Conservation (phyloP, 2,888 invertebrate species). For the Eueremaeus valkanovi region DNA sequence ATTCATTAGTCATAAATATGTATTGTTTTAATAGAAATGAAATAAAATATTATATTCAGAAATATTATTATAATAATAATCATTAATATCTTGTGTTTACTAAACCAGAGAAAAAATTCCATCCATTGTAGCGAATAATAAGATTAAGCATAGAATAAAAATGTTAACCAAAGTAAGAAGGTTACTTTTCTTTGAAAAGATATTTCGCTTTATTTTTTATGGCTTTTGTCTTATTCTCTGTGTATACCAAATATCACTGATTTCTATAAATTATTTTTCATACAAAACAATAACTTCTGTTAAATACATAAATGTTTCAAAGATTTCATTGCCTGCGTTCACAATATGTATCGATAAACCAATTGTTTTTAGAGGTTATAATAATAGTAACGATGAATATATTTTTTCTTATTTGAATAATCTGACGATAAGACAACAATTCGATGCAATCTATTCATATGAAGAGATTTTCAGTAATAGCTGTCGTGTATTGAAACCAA, state of each 20-base stretch:
- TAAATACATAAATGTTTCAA: neutral
- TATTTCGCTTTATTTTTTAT: neutral
- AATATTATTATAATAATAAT: no score
- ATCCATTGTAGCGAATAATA: no score
- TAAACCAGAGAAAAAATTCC: no score
- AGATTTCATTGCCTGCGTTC: neutral
- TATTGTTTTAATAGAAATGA: no score
- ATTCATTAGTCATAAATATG: no score
- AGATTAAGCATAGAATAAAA: no score
- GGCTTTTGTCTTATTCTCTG: neutral
- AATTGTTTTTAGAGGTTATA: neutral
- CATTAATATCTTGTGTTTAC: no score
- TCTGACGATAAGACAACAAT: neutral
- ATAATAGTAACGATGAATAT: neutral
- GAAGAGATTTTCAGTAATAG: neutral
- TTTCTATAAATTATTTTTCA: neutral
- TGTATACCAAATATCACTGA: neutral
- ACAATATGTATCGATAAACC: neutral
- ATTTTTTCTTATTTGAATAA: neutral
- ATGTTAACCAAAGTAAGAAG: no score
- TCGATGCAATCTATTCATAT: neutral
- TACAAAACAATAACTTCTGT: neutral
- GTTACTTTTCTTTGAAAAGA: no score
- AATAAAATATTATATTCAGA: no score
- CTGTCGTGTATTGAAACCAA: neutral